Evolutionary conservation across 2,113 vertebrate species (phyloP), one percentile per base, ranked within the genome.

Genomic region (Columba janthina): DNA sequence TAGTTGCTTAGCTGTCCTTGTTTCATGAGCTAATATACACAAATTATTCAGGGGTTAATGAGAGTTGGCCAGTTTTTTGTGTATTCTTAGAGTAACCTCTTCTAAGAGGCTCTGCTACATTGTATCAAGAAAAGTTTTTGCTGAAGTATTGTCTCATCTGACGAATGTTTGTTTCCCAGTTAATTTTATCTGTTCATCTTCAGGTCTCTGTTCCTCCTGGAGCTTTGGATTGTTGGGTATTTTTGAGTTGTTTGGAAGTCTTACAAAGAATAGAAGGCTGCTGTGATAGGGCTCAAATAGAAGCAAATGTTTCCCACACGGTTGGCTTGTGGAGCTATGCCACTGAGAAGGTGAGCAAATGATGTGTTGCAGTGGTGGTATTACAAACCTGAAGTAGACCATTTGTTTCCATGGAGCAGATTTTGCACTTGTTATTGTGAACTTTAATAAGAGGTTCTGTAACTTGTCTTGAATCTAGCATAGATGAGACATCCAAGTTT

Each of bases 181-280:
- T 85, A 64, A 92, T 53, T 77, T 81, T 75, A 28, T 61, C 40
- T 80, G 4, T 91, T 61, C 19, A 24, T 82, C 46, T 90, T 70
- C 84, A 99, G 99, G 99, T 99, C 34, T 98, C 98, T 0, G 99
- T 99, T 38, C 98, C 99, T 15, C 98, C 98, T 5, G 99, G 99
- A 15, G 99, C 99, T 6, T 97, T 99, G 95, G 99, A 99, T 97
- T 99, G 99, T 93, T 99, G 99, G 99, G 99, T 99, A 54, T 99
- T 99, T 84, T 98, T 99, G 95, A 99, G 99, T 96, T 99, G 99
- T 79, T 95, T 99, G 97, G 99, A 99, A 97, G 99, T 99, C 91
- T 96, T 99, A 80, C 99, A 99, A 97, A 98, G 99, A 94, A 99
- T 99, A 70, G 99, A 99, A 94, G 98, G 99, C 74, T 99, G 99